A percentile compares a stretch with the other conserved stretches of the same genome.
phyloP scores from a whole-genome alignment of 2,888 invertebrate genomes.

The Cephus pulcher region DNA sequence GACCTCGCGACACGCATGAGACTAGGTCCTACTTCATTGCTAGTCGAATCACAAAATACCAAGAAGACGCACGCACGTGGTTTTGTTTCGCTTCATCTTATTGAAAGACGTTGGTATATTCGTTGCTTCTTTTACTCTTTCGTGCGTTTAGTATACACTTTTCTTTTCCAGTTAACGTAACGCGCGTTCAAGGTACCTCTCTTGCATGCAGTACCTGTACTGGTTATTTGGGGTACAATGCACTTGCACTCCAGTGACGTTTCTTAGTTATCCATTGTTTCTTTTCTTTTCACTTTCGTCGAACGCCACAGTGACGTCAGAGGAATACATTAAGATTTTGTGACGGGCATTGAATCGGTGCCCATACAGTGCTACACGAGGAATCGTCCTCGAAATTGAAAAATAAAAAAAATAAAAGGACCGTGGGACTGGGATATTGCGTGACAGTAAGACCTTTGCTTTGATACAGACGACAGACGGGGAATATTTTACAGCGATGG shows the following conservation, averaged over 20 bases:
- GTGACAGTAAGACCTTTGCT: not conserved
- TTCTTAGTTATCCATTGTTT: not conserved
- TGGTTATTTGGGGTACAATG: not conserved
- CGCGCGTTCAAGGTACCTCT: not conserved
- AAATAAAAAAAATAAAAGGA: not conserved
- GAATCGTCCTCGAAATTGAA: not conserved
- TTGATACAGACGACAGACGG: not conserved
- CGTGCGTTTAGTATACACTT: not conserved
- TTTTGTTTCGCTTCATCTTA: not conserved
- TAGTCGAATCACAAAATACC: not conserved
- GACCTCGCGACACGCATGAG: not conserved
- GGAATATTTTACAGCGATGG: not conserved
- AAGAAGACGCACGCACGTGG: not conserved
- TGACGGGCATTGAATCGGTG: not conserved
- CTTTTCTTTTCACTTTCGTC: not conserved
- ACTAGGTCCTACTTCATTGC: not conserved
- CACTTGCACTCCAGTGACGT: not conserved
- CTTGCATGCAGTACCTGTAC: not conserved
- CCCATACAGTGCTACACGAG: not conserved
- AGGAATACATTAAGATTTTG: not conserved
- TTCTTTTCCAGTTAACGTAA: not conserved
- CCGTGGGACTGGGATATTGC: not conserved
- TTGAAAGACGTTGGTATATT: not conserved
- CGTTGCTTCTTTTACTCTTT: not conserved
- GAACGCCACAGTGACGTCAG: not conserved